phyloP scores from a whole-genome alignment of 2,113 vertebrate genomes.

The Aleadryas rufinucha region DNA sequence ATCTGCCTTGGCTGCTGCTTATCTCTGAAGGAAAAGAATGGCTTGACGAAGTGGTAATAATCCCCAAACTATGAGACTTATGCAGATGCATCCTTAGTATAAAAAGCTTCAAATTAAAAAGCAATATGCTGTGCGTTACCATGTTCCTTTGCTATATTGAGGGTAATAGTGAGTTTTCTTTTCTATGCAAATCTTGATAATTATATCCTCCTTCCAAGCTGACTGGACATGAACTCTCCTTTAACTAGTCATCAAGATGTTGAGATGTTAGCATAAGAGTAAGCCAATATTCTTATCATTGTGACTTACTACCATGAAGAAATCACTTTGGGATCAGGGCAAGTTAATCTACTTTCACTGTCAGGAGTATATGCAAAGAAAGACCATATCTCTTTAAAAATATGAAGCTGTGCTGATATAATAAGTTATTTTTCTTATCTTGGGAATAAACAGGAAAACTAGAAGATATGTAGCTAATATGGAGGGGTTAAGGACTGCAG shows the following conservation, averaged over 20 bases:
- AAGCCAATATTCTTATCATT: not conserved
- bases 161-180: not conserved
- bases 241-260: not conserved
- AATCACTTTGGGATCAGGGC: fast-evolving
- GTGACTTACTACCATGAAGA: not conserved
- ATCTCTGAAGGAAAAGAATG: not conserved
- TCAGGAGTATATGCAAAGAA: not conserved
- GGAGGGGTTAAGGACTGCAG: fast-evolving
- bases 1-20: not conserved
- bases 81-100: not conserved
- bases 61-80: not conserved
- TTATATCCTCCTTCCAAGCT: not conserved
- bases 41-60: not conserved
- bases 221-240: not conserved
- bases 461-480: fast-evolving
- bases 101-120: not conserved
- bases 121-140: not conserved
- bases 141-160: not conserved
- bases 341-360: not conserved
- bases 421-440: not conserved
- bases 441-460: not conserved
- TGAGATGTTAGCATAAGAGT: not conserved
- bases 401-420: not conserved
- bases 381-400: not conserved
- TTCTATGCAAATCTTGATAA: not conserved